Evolutionary conservation across 2,797 vertebrate species (phyloP), one percentile per base, ranked within the genome.

Genomic region (Notolabrus celidotus): DNA sequence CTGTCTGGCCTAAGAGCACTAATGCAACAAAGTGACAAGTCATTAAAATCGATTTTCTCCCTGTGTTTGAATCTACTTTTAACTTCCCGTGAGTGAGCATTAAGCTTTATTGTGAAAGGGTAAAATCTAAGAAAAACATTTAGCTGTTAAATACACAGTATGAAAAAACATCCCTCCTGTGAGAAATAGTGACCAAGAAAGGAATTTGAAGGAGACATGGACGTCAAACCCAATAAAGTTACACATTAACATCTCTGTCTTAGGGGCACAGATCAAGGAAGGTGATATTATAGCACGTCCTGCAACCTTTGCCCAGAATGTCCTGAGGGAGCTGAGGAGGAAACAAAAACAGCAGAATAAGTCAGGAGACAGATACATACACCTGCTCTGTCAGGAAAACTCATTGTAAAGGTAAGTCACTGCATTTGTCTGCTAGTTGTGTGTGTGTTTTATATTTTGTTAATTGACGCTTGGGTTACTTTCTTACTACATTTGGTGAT

Each of bases 161-260:
- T 17, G 4, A 19, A 16, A n/a, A 51, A n/a, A 51, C 19, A 59
- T 42, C 36, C 2, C 16, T 11, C 0, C 20, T 12, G 16, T n/a
- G 17, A 65, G 9, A 25, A 55, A 53, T 17, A 39, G 20, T 7
- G 33, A 43, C 10, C 14, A 0, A 38, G 15, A 42, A 50, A 29
- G 38, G 7, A 27, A 33, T 36, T 22, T 23, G 14, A 6, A 25
- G 49, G 22, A 50, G 10, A 42, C 68, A 23, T 17, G 29, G 43
- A 43, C 49, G 23, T 15, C 4, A 60, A 79, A 62, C 51, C 31
- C 49, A 22, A 36, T 65, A 25, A 72, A 85, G 90, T 91, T 89
- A 93, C 66, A 87, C 62, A 93, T 93, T 93, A 91, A 93, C 91
- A 3, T 54, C 16, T 52, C 3, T 25, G 78, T 78, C 82, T 87